These are phyloP conservation scores for Lepilemur septentrionalis DNA, from an alignment of 2,797 vertebrate species.

Conservation along the genomic window DNA sequence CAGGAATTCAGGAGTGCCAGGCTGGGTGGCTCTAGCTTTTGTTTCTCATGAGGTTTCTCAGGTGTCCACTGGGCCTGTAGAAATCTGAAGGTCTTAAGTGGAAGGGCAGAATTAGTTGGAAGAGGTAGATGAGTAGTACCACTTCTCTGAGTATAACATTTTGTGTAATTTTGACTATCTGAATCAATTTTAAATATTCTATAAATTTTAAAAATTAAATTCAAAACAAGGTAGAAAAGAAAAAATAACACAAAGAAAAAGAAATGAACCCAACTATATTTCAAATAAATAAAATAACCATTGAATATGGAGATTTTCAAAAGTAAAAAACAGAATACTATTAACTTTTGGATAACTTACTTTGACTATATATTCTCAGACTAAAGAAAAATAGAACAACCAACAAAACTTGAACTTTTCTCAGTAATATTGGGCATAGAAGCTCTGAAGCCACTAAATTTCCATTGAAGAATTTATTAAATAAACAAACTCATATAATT, in stretches of 20 bases:
- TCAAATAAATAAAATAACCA: neutral
- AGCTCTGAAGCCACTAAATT: neutral
- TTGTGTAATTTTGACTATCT: neutral
- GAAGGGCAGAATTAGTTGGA: neutral
- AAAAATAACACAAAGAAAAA: neutral
- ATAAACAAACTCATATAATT: neutral
- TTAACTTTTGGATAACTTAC: neutral
- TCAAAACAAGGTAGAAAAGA: neutral
- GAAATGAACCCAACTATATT: neutral
- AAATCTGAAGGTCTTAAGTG: neutral
- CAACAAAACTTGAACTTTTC: neutral
- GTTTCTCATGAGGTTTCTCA: neutral
- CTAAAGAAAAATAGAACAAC: neutral
- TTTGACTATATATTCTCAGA: neutral
- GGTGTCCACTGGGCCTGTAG: fast-evolving
- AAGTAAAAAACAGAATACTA: neutral
- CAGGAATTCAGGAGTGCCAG: neutral
- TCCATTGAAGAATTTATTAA: neutral
- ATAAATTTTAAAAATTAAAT: neutral
- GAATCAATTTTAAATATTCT: neutral
- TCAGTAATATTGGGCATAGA: neutral
- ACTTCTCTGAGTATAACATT: neutral
- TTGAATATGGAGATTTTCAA: neutral
- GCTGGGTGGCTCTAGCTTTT: fast-evolving
- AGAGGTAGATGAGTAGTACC: neutral